Percentiles rank a stretch among this genome's conserved stretches.
These are phyloP conservation scores for Amyelois transitella DNA, from an alignment of 1,140 invertebrate species.

Conservation along the genomic window DNA sequence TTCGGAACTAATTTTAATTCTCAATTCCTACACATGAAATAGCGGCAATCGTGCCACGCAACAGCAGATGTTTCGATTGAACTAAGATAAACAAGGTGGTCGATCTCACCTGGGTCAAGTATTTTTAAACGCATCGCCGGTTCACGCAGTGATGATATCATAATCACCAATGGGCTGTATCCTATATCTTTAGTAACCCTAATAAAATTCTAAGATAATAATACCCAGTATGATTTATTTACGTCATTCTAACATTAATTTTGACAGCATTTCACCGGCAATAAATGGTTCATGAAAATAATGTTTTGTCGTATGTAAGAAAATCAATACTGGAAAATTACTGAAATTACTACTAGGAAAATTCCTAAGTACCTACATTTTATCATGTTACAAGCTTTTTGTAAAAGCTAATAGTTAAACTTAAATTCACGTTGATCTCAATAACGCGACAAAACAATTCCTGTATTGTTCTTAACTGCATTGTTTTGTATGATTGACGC, in stretches of 20 bases:
- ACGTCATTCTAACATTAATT: not conserved
- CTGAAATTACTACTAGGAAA: too few species aligned
- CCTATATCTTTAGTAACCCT: not conserved
- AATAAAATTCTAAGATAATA: not conserved
- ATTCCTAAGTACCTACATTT: too few species aligned
- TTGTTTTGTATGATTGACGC: too few species aligned
- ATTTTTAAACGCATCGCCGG: constrained; percentile 29
- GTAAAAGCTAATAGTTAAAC: too few species aligned
- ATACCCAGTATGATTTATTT: not conserved
- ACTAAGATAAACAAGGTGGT: constrained; percentile 24
- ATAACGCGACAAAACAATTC: too few species aligned
- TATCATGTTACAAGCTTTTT: too few species aligned
- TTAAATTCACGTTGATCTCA: too few species aligned
- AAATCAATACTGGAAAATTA: not conserved
- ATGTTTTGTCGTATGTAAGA: not conserved
- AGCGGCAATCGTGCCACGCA: constrained; percentile 1
- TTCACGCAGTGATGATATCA: constrained; percentile 27
- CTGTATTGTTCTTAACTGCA: too few species aligned
- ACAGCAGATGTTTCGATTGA: constrained; percentile 26
- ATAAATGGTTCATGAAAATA: not conserved
- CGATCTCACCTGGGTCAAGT: constrained; percentile 29
- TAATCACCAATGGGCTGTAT: constrained; percentile 17
- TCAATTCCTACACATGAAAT: too few species aligned
- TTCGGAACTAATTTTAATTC: too few species aligned
- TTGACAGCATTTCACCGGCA: not conserved